Evolutionary conservation across 2,113 vertebrate species (phyloP).

Genomic region (Pardalotus punctatus): DNA sequence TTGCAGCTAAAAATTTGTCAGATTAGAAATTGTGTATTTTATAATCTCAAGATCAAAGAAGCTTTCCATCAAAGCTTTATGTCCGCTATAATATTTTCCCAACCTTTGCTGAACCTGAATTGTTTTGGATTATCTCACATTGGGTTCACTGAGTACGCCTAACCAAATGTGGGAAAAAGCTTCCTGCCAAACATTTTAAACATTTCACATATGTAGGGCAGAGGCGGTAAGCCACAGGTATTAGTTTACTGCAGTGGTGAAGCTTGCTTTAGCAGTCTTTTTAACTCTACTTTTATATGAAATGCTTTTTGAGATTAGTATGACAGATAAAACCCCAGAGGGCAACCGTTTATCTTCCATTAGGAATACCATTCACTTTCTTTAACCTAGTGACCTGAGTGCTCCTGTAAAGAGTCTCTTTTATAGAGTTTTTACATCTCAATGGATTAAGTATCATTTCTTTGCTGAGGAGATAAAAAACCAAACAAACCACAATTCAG

Average conservation of each 20-base stretch:
- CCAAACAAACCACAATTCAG: constrained; percentile 23
- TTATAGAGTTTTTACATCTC: constrained; percentile 75
- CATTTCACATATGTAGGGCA: constrained; percentile 70
- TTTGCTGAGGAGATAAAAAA: neutral
- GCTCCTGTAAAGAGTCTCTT: constrained; percentile 61
- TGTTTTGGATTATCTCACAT: constrained; percentile 84
- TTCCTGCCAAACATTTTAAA: constrained; percentile 76
- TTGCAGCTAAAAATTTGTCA: constrained; percentile 81
- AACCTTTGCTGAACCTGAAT: constrained; percentile 80
- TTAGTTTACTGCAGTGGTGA: constrained; percentile 41
- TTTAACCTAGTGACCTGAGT: constrained; percentile 62
- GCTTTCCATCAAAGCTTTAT: constrained; percentile 76
- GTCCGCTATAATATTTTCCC: constrained; percentile 77
- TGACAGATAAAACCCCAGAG: constrained; percentile 67
- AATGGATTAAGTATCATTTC: constrained; percentile 72
- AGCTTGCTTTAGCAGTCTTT: constrained; percentile 56
- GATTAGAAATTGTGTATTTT: constrained; percentile 81
- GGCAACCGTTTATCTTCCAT: constrained; percentile 73
- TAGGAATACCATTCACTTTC: constrained; percentile 72
- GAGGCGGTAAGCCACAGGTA: constrained; percentile 64
- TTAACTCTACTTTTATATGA: constrained; percentile 57
- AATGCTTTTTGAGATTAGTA: constrained; percentile 72
- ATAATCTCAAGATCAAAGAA: constrained; percentile 85
- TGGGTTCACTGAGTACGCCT: constrained; percentile 77
- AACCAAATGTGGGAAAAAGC: constrained; percentile 75